These are phyloP conservation scores for Lordiphosa clarofinis DNA, from an alignment of 1,140 invertebrate genomes.

Conservation along the genomic window DNA sequence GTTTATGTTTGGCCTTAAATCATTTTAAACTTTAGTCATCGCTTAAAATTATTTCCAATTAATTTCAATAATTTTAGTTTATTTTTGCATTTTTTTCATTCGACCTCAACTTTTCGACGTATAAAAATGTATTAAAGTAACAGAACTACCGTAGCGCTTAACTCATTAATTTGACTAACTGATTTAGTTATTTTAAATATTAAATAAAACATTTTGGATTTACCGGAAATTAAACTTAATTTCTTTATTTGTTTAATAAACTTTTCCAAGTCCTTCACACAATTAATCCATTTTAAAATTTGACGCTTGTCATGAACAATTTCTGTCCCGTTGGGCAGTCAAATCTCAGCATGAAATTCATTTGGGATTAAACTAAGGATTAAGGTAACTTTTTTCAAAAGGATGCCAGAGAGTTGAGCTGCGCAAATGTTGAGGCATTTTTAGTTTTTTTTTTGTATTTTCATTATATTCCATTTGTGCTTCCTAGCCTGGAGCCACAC, in stretches of 20 bases:
- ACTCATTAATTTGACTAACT: no score
- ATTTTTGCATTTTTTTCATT: no score
- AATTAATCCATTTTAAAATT: constrained; percentile 41
- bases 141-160: no score
- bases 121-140: no score
- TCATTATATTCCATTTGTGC: constrained; percentile 35
- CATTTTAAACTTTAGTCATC: no score
- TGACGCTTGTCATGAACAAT: constrained; percentile 12
- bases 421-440: constrained; percentile 19
- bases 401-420: constrained; percentile 16
- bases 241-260: background rate
- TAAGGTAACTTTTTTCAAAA: constrained; percentile 61
- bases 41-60: no score
- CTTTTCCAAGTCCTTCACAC: constrained; percentile 12
- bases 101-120: no score
- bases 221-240: no score
- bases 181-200: no score
- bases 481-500: constrained; percentile 5
- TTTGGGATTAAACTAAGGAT: constrained; percentile 63
- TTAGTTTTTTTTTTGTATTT: constrained; percentile 4
- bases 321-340: constrained; percentile 10
- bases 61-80: no score
- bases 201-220: no score
- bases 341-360: constrained; percentile 70
- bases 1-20: no score